These are phyloP conservation scores for Herminia tarsipennalis DNA, from an alignment of 2,888 invertebrate species.

Conservation along the genomic window DNA sequence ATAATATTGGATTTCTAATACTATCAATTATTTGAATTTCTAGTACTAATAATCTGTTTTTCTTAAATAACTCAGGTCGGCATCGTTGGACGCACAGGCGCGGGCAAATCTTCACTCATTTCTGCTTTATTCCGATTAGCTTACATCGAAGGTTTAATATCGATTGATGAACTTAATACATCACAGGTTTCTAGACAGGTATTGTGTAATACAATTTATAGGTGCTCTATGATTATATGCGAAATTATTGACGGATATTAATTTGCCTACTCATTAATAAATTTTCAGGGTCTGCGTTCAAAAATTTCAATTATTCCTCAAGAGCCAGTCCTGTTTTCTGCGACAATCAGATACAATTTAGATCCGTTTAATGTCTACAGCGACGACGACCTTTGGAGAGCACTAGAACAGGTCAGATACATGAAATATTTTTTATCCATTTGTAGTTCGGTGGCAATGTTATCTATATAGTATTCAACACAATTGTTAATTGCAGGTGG, in stretches of 20 bases:
- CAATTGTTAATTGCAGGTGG: conserved; percentile 87
- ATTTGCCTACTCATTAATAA: conserved; percentile 1
- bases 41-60: neutral
- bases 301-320: too few relatives aligned
- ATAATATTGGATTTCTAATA: too few relatives aligned
- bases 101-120: conserved; percentile 90
- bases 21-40: too few relatives aligned
- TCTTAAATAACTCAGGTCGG: conserved; percentile 64
- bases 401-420: conserved; percentile 87
- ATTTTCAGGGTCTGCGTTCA: conserved; percentile 83
- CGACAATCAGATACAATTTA: too few relatives aligned
- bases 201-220: too few relatives aligned
- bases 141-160: conserved; percentile 85
- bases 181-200: conserved; percentile 84
- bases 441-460: conserved; percentile 18
- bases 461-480: too few relatives aligned
- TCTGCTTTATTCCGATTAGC: conserved; percentile 89
- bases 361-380: conserved; percentile 89
- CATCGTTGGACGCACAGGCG: conserved; percentile 91
- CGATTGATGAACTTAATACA: conserved; percentile 88
- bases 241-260: too few relatives aligned
- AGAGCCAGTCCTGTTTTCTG: too few relatives aligned
- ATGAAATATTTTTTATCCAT: too few relatives aligned
- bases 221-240: too few relatives aligned
- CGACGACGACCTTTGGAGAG: conserved; percentile 90